Percentiles rank a stretch among this genome's conserved stretches.
phyloP scores from a whole-genome alignment of 2,888 invertebrate species.

The Acleris cristana region DNA sequence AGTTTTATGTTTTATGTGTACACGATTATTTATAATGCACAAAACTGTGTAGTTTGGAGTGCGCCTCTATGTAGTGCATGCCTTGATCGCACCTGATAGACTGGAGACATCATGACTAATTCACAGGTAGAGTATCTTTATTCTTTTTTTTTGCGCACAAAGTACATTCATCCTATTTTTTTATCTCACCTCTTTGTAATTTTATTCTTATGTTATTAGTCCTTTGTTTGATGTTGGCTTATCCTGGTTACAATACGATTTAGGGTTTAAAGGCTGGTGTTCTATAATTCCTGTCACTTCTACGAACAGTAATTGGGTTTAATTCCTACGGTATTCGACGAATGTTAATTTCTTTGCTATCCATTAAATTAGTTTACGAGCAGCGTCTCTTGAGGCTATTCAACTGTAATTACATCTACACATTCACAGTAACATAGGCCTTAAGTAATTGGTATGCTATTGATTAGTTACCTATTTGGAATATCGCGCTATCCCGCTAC shows the following conservation, averaged over 20 bases:
- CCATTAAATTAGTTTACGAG: conserved; percentile 19
- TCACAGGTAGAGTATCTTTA: conserved; percentile 81
- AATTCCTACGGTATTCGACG: conserved; percentile 19
- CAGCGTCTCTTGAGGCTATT: conserved; percentile 20
- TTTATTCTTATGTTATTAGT: conserved; percentile 17
- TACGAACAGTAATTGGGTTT: conserved; percentile 29
- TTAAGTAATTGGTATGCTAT: background rate
- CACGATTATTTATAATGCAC: conserved; percentile 77
- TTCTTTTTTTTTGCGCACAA: conserved; percentile 58
- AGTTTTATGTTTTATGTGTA: conserved; percentile 73
- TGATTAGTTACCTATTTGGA: background rate
- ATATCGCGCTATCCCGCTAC: background rate
- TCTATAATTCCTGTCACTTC: conserved; percentile 11
- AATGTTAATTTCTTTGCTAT: conserved; percentile 17
- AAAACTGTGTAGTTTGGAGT: conserved; percentile 69
- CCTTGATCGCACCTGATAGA: conserved; percentile 71
- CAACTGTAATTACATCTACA: conserved; percentile 3
- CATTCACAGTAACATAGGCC: background rate
- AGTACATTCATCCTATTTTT: conserved; percentile 41
- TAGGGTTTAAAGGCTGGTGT: background rate
- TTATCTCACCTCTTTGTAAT: conserved; percentile 44
- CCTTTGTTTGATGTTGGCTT: background rate
- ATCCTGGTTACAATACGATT: conserved; percentile 1
- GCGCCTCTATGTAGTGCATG: conserved; percentile 80
- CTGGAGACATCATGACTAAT: conserved; percentile 83